These are phyloP conservation scores for Palythoa heliodiscus DNA, from an alignment of 92 coral and sea anemone species.

Conservation along the genomic window DNA sequence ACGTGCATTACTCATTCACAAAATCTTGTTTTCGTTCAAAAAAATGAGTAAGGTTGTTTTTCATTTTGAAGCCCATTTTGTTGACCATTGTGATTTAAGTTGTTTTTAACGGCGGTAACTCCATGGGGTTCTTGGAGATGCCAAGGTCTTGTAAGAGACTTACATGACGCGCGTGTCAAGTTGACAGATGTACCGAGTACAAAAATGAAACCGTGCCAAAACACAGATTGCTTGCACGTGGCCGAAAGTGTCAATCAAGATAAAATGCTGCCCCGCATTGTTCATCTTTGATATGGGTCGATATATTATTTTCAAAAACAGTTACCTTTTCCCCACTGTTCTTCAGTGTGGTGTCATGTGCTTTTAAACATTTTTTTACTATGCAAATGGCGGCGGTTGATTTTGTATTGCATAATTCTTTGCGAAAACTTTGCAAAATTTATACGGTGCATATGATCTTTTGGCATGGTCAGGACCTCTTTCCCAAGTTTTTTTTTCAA, in stretches of 20 bases:
- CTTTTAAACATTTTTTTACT: too few relatives aligned
- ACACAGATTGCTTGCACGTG: conserved; percentile 25
- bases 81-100: background rate
- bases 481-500: too few relatives aligned
- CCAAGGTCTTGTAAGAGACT: background rate
- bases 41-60: background rate
- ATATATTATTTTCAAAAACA: too few relatives aligned
- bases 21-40: background rate
- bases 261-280: background rate
- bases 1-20: background rate
- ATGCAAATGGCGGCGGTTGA: too few relatives aligned
- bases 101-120: conserved; percentile 3
- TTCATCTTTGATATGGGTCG: too few relatives aligned
- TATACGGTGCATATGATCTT: too few relatives aligned
- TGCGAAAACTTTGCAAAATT: too few relatives aligned
- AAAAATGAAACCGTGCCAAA: conserved; percentile 35
- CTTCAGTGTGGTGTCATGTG: too few relatives aligned
- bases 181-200: conserved; percentile 28
- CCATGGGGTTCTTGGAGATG: conserved; percentile 3
- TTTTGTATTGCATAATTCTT: too few relatives aligned
- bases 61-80: background rate
- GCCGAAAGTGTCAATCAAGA: background rate
- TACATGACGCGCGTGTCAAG: conserved; percentile 26
- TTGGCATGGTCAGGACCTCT: too few relatives aligned
- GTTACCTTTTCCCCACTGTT: too few relatives aligned